Evolutionary conservation across 92 coral and sea anemone genomes (phyloP), one percentile per base, ranked within the genome.

Genomic region (Chrysogorgia sp.): DNA sequence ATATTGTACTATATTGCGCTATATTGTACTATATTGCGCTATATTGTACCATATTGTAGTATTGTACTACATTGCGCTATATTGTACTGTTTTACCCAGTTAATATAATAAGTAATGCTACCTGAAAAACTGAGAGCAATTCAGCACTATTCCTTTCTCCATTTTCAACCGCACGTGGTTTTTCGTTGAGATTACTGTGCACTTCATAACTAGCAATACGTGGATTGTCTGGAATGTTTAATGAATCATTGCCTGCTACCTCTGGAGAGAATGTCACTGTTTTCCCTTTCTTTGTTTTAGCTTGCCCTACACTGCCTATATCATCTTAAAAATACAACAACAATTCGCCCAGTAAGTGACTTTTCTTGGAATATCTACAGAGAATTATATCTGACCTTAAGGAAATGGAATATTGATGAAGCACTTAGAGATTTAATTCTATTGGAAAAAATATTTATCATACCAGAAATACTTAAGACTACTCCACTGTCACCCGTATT

Each of bases 231-330:
- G n/a, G 12, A 64, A 34, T 47, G 10, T 15, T 29, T 7, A 2
- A 3, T 8, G 30, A 0, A 21, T 26, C 60, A 26, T 14, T 23
- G 3, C 14, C 48, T 34, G 48, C 28, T 35, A 19, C 34, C 23
- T 69, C 59, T n/a, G n/a, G n/a, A 20, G 40, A 45, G 21, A 69
- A 69, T 7, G 76, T 69, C n/a, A 69, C 76, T 25, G 76, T 45
- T 17, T 69, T 69, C 34, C 76, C 40, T 48, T 69, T 69, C 34
- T 30, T 69, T 32, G 21, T 1, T 48, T 69, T 69, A 22, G 7
- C 41, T 1, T 58, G 58, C 61, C 26, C 12, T 25, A 64, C 14
- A 15, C n/a, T 47, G 53, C 7, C 71, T 0, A 48, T 28, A 12
- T 69, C 50, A 28, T 33, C 76, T 69, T 17, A 48, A 69, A 48